Evolutionary conservation across 2,888 invertebrate species (phyloP).

Genomic region (Drosophila mayaguana): DNA sequence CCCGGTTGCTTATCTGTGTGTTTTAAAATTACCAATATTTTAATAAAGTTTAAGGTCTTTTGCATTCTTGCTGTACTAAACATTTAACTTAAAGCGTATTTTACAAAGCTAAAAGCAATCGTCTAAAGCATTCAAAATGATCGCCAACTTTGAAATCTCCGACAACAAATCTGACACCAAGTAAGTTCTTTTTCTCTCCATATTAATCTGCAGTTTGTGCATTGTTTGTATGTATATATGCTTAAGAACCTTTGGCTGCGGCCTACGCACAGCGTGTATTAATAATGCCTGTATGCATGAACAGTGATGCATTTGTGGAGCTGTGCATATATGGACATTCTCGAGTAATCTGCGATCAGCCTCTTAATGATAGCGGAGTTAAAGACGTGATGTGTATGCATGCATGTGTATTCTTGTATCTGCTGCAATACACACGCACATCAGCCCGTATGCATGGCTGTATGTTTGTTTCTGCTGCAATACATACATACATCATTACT

Average conservation of each 20-base stretch:
- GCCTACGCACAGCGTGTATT: slow-evolving; percentile 11
- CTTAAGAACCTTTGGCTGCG: slow-evolving; percentile 1
- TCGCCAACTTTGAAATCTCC: slow-evolving; percentile 81
- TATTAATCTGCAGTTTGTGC: slow-evolving; percentile 11
- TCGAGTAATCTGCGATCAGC: slow-evolving; percentile 18
- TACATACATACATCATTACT: background rate
- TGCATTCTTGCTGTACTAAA: slow-evolving; percentile 3
- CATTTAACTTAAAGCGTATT: background rate
- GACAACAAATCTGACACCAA: slow-evolving; percentile 88
- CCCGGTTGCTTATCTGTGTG: slow-evolving; percentile 42
- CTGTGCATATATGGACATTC: slow-evolving; percentile 11
- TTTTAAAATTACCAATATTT: slow-evolving; percentile 41
- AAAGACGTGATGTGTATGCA: background rate
- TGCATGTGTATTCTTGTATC: background rate
- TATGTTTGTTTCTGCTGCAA: background rate
- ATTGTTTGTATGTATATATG: slow-evolving; percentile 4
- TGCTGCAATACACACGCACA: background rate
- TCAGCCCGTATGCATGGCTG: background rate
- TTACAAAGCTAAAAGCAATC: slow-evolving; percentile 21
- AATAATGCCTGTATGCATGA: slow-evolving; percentile 9
- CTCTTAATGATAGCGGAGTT: slow-evolving; percentile 13
- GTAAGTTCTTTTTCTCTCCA: slow-evolving; percentile 84
- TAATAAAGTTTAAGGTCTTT: slow-evolving; percentile 14
- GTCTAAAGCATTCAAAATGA: slow-evolving; percentile 64
- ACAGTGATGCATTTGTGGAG: background rate